These are phyloP conservation scores for Acutogordius australiensis DNA, from an alignment of 2,888 invertebrate species.

Conservation along the genomic window DNA sequence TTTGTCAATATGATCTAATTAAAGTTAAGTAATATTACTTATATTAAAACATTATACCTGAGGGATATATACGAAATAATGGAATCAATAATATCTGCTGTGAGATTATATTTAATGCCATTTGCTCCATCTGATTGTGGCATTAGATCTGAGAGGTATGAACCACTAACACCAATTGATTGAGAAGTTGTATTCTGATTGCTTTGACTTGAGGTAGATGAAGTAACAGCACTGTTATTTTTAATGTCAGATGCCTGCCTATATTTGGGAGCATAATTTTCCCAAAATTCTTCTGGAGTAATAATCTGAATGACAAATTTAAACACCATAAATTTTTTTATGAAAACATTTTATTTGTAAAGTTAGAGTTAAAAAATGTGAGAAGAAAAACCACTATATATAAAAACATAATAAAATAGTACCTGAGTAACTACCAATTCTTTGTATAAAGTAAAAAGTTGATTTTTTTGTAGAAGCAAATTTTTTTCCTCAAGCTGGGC, in stretches of 20 bases:
- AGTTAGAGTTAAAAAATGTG: too few species aligned
- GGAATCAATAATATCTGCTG: slow-evolving; percentile 76
- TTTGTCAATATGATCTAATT: too few species aligned
- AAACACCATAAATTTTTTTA: too few species aligned
- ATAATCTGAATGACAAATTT: slow-evolving; percentile 78
- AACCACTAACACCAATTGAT: slow-evolving; percentile 46
- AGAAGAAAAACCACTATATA: too few species aligned
- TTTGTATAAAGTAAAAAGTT: slow-evolving; percentile 64
- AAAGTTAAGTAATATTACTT: too few species aligned
- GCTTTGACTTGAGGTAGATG: neutral
- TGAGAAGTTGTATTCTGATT: too few species aligned
- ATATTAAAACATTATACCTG: too few species aligned
- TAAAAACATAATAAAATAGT: too few species aligned
- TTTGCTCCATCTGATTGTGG: slow-evolving; percentile 86
- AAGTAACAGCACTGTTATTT: neutral
- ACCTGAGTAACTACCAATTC: slow-evolving; percentile 85
- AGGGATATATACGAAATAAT: slow-evolving; percentile 97
- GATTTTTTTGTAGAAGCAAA: slow-evolving; percentile 55
- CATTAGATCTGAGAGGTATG: slow-evolving; percentile 55
- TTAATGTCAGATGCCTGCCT: slow-evolving; percentile 13
- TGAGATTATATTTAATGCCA: slow-evolving; percentile 62
- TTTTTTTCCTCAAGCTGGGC: slow-evolving; percentile 64
- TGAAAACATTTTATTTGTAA: too few species aligned
- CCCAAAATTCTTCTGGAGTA: slow-evolving; percentile 90
- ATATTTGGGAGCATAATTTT: slow-evolving; percentile 22